Conservation (phyloP, 2,113 vertebrate genomes). For the Pionites leucogaster region DNA sequence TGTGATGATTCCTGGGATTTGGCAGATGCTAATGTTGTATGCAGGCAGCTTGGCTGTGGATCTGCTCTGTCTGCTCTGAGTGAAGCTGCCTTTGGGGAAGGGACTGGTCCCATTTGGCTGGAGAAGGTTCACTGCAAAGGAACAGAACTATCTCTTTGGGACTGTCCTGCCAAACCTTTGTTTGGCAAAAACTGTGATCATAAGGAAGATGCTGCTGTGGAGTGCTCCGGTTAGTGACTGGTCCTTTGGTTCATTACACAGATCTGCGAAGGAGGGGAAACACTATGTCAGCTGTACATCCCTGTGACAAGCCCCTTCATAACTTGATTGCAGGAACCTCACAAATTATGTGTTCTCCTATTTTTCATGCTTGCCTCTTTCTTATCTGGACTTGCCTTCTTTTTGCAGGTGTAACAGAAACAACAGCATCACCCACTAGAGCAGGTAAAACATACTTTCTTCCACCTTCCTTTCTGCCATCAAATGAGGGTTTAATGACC, state of each 20-base stretch:
- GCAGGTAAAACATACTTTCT: slow-evolving; percentile 26
- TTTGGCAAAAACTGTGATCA: slow-evolving; percentile 42
- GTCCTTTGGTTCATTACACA: not conserved
- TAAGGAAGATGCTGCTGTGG: slow-evolving; percentile 67
- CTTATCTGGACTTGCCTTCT: not conserved
- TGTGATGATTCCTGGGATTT: slow-evolving; percentile 43
- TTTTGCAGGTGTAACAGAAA: slow-evolving; percentile 26
- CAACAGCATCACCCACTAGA: not conserved
- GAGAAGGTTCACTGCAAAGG: slow-evolving; percentile 69
- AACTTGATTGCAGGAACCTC: not conserved
- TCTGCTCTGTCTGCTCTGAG: slow-evolving; percentile 39
- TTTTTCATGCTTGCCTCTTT: not conserved
- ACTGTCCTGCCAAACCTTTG: slow-evolving; percentile 39
- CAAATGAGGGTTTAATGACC: not conserved
- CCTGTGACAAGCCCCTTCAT: not conserved
- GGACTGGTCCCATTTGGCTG: slow-evolving; percentile 67
- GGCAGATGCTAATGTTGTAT: slow-evolving; percentile 45
- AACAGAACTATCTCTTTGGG: slow-evolving; percentile 63
- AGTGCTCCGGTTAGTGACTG: slow-evolving; percentile 69
- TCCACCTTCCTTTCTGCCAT: not conserved
- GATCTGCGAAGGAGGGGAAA: not conserved
- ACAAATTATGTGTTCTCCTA: not conserved
- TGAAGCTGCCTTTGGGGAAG: slow-evolving; percentile 58
- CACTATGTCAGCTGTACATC: not conserved
- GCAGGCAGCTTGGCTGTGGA: slow-evolving; percentile 55